Percentiles rank a stretch among this genome's conserved stretches.
Conservation (phyloP, 2,888 invertebrate species). For the Desoria tigrina region DNA sequence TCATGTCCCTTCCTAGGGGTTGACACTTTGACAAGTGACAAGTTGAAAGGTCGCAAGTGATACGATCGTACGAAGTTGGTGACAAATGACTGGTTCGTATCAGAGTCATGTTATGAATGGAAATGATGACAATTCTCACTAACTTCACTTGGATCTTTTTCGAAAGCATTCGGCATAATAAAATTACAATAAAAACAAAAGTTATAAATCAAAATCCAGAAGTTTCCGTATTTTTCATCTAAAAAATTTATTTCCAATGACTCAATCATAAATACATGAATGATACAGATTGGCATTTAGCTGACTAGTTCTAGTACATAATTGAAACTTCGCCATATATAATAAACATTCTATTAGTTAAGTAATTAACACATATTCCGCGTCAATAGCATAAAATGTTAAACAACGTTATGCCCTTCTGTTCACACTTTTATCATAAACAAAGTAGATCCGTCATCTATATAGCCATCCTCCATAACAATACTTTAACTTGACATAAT, state of each 20-base stretch:
- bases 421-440: too few species aligned
- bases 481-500: too few species aligned
- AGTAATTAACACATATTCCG: too few species aligned
- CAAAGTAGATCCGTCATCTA: too few species aligned
- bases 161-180: too few species aligned
- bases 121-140: too few species aligned
- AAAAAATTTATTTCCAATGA: neutral
- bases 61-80: constrained; percentile 1
- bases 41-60: constrained; percentile 16
- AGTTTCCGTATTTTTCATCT: neutral
- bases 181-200: too few species aligned
- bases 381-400: too few species aligned
- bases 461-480: too few species aligned
- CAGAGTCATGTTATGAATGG: neutral
- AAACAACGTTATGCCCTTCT: too few species aligned
- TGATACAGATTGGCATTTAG: constrained; percentile 17
- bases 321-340: neutral
- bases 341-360: neutral
- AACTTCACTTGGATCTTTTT: too few species aligned
- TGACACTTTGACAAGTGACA: constrained; percentile 25
- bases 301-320: constrained; percentile 20
- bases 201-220: too few species aligned
- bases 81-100: neutral
- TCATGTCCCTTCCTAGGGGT: neutral
- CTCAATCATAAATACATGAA: constrained; percentile 1